Conservation (phyloP, 2,888 invertebrate genomes). For the Drosophila hamatofila region DNA sequence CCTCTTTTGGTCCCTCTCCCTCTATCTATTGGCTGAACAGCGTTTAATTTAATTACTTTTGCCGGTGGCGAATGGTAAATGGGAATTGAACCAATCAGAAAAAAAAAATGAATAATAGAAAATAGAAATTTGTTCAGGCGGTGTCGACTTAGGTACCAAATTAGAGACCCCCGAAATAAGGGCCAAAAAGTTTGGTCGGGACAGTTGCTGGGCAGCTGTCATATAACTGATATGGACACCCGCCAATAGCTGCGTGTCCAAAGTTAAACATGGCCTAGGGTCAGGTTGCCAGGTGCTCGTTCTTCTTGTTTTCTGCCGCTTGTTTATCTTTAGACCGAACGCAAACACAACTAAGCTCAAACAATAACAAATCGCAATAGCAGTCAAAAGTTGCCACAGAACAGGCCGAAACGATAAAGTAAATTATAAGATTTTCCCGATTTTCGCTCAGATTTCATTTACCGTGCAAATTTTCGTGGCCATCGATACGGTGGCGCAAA, state of each 20-base stretch:
- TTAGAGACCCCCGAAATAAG: constrained; percentile 5
- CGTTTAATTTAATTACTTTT: constrained; percentile 74
- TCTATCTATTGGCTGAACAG: constrained; percentile 1
- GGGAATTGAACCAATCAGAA: constrained; percentile 19
- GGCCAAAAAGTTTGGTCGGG: constrained; percentile 36
- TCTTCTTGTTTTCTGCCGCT: constrained; percentile 35
- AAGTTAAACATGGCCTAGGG: constrained; percentile 70
- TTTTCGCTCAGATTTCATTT: constrained; percentile 42
- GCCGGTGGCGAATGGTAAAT: constrained; percentile 35
- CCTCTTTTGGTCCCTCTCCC: constrained; percentile 10
- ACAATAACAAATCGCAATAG: constrained; percentile 58
- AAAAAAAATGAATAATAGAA: background rate
- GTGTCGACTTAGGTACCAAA: constrained; percentile 19
- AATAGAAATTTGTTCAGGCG: constrained; percentile 11
- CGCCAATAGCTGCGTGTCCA: constrained; percentile 67
- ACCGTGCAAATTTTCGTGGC: constrained; percentile 42
- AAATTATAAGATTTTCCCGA: constrained; percentile 70
- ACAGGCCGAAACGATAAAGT: constrained; percentile 41
- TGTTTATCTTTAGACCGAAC: constrained; percentile 68
- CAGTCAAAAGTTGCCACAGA: constrained; percentile 53
- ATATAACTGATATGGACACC: constrained; percentile 56
- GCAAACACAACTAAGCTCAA: constrained; percentile 71
- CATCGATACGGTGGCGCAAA: constrained; percentile 29
- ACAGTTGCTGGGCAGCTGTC: constrained; percentile 37
- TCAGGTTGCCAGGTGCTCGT: constrained; percentile 59